These are phyloP conservation scores for Melanotus villosus DNA, from an alignment of 2,888 invertebrate genomes.

Conservation along the genomic window DNA sequence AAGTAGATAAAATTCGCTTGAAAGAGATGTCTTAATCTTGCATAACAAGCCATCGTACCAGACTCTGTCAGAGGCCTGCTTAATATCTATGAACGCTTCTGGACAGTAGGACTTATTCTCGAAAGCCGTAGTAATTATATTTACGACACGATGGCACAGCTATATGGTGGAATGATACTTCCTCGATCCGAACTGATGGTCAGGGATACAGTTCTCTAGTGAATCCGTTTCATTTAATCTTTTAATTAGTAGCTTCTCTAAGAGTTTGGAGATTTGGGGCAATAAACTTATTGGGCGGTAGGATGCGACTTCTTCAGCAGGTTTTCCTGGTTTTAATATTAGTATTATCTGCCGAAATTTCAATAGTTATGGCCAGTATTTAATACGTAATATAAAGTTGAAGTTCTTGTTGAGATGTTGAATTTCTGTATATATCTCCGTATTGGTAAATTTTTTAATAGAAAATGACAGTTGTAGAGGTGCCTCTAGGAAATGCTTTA, in stretches of 20 bases:
- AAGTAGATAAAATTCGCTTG: neutral
- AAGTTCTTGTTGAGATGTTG: no score
- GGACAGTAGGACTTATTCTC: neutral
- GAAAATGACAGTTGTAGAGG: neutral
- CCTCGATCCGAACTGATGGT: conserved; percentile 7
- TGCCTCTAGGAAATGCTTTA: no score
- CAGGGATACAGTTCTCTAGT: neutral
- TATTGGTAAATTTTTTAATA: no score
- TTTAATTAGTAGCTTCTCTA: conserved; percentile 7
- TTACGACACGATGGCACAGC: neutral
- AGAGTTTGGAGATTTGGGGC: neutral
- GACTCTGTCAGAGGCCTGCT: neutral
- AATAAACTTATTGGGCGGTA: conserved; percentile 15
- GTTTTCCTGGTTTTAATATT: neutral
- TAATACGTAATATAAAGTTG: no score
- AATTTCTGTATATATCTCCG: no score
- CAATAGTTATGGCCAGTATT: no score
- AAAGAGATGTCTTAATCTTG: neutral
- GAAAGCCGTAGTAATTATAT: conserved; percentile 1
- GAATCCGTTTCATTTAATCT: neutral
- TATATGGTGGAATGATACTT: conserved; percentile 5
- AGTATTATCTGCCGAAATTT: no score
- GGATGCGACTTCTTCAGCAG: neutral
- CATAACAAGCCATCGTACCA: conserved; percentile 1
- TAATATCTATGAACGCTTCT: neutral